Percentiles rank a stretch among this genome's conserved stretches.
phyloP scores from a whole-genome alignment of 2,888 invertebrate species.

The Capitulum mitella region DNA sequence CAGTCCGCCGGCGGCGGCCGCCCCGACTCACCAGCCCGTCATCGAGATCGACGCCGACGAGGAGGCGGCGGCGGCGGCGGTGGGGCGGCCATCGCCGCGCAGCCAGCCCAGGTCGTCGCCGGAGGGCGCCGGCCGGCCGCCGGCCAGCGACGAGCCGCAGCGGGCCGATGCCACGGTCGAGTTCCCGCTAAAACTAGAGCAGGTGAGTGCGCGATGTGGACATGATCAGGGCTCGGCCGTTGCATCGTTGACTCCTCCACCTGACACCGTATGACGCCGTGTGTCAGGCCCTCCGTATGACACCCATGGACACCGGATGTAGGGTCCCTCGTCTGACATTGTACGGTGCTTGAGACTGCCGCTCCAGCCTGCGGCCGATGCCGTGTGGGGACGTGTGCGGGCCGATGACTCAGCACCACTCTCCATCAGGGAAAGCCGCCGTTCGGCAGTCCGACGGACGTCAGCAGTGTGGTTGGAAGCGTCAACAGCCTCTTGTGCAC shows the following conservation, averaged over 20 bases:
- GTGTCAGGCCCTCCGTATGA: too few relatives aligned
- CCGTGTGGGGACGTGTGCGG: too few relatives aligned
- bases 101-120: background rate
- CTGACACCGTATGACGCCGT: too few relatives aligned
- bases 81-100: background rate
- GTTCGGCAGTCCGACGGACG: background rate
- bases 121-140: background rate
- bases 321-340: too few relatives aligned
- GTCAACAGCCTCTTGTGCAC: background rate
- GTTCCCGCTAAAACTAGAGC: background rate
- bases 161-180: background rate
- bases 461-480: background rate
- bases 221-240: too few relatives aligned
- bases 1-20: background rate
- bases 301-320: too few relatives aligned
- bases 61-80: background rate
- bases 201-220: background rate
- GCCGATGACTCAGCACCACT: too few relatives aligned
- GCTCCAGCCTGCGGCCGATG: too few relatives aligned
- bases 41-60: conserved; percentile 4
- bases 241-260: too few relatives aligned
- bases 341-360: too few relatives aligned
- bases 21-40: background rate
- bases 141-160: background rate
- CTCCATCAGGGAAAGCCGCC: too few relatives aligned